Evolutionary conservation across 2,113 vertebrate genomes (phyloP).

Genomic region (Onychostruthus taczanowskii): DNA sequence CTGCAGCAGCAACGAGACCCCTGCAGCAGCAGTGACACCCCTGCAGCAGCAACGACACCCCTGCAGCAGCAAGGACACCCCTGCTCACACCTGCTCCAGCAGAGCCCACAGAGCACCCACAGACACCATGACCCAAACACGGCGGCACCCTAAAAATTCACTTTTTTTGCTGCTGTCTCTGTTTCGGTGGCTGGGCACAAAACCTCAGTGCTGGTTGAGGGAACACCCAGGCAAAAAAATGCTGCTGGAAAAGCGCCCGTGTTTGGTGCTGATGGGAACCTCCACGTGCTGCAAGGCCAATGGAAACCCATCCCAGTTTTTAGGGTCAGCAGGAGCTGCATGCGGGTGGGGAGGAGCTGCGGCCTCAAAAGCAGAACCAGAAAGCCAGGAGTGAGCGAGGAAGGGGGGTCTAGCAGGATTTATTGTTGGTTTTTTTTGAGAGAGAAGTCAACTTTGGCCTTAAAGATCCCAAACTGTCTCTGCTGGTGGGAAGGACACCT

Average conservation of each 20-base stretch:
- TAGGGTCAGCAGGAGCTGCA: neutral
- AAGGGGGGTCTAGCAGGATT: neutral
- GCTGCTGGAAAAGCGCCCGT: neutral
- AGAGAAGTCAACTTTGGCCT: conserved; percentile 27
- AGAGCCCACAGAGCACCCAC: neutral
- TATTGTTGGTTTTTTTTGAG: rapidly evolving
- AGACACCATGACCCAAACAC: neutral
- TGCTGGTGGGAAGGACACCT: neutral
- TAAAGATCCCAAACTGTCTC: neutral
- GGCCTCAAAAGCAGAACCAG: neutral
- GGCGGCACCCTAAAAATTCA: rapidly evolving
- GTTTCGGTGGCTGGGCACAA: neutral
- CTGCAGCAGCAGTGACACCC: rapidly evolving
- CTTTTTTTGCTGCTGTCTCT: rapidly evolving
- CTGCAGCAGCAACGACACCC: neutral
- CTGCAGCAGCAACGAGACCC: neutral
- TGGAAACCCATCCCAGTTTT: neutral
- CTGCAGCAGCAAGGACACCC: neutral
- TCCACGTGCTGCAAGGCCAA: rapidly evolving
- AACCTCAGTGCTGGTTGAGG: neutral
- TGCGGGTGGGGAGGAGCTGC: neutral
- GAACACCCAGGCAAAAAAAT: rapidly evolving
- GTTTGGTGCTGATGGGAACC: neutral
- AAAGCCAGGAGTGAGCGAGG: neutral
- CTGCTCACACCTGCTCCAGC: neutral